phyloP scores from a whole-genome alignment of 2,113 vertebrate genomes.

The Athene noctua region DNA sequence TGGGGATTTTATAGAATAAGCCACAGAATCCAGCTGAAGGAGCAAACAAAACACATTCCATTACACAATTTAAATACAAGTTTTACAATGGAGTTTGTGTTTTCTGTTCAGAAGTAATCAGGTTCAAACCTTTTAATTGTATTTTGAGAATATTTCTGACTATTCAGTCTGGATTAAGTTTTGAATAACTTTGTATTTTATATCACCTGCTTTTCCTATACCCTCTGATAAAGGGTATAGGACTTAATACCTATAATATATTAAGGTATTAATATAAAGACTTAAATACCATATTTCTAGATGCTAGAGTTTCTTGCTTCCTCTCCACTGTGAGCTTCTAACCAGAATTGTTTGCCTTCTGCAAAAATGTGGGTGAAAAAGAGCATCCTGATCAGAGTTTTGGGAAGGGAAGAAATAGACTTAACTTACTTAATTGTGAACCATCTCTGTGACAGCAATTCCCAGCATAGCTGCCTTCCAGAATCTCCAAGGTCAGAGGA shows the following conservation, averaged over 20 bases:
- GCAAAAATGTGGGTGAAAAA: neutral
- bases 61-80: neutral
- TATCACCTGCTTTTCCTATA: neutral
- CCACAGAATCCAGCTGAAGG: neutral
- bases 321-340: neutral
- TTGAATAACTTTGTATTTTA: neutral
- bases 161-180: neutral
- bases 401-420: neutral
- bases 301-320: neutral
- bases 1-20: neutral
- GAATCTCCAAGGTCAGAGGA: conserved; percentile 4
- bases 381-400: neutral
- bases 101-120: neutral
- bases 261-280: too few relatives aligned
- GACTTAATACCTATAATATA: too few relatives aligned
- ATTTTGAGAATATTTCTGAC: neutral
- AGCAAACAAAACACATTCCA: neutral
- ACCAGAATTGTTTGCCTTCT: neutral
- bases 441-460: conserved; percentile 88
- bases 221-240: too few relatives aligned
- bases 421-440: conserved; percentile 80
- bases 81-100: neutral
- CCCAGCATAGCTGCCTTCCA: conserved; percentile 81
- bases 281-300: neutral
- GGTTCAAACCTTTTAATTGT: neutral